Base-by-base conservation (phyloP, 2,888 invertebrate genomes). In the Urechis unicinctus region DNA sequence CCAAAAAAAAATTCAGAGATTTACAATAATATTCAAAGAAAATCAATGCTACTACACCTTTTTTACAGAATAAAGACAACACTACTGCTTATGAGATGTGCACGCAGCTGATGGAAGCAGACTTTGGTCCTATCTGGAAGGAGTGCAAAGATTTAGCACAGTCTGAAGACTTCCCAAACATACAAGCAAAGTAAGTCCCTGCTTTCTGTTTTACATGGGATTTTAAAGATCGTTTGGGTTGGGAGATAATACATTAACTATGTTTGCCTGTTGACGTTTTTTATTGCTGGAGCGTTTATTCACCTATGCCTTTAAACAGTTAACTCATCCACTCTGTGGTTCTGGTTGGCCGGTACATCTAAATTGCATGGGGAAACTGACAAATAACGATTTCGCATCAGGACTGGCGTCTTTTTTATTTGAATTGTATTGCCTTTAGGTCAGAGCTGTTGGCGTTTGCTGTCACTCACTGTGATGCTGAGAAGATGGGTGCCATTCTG, bases 91-190 rank as follows among this genome's bases (percentile, higher is more conserved):
- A 79, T 53, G 72, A 78, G 31, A 77, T 77, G 2, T 83, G 84
- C 63, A 72, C 76, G 46, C 78, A 79, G 60, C 72, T 84, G 56
- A 81, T 83, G 59, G 70, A 78, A 24, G 73, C 77, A 30, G 78
- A 79, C 62, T 80, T 82, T 66, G 72, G 80, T 29, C 69, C 77
- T 5, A 81, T 82, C 1, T 85, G 85, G 84, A 75, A 76, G 59
- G 77, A 83, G 5, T 82, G 81, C 57, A 74, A 80, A 49, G 73
- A 79, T 57, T 71, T 84, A 31, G 84, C 82, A 9, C 78, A 79
- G 61, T 78, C 78, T 59, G 77, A 79, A 46, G 76, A 80, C 43
- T 83, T 79, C 63, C 59, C 67, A 2, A 79, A 83, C 66, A 65
- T 78, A 25, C 58, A 64, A 41, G 73, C 74, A 21, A 78, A 78